Conservation (phyloP, 1,140 invertebrate genomes). For the Pseudomyrmex sp. region DNA sequence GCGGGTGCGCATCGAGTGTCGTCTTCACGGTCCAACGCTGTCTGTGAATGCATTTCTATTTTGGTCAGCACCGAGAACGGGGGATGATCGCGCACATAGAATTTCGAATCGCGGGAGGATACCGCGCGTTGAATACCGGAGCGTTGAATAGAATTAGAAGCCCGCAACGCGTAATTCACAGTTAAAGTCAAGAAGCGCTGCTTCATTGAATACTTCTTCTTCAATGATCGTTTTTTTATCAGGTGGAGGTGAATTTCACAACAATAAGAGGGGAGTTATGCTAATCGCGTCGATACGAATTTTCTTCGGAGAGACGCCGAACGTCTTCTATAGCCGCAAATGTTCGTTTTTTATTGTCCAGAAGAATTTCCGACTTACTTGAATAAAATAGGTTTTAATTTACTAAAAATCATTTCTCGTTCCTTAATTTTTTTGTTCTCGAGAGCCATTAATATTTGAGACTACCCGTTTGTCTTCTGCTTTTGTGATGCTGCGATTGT, state of each 20-base stretch:
- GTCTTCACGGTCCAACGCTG: slow-evolving; percentile 37
- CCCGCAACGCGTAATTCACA: background rate
- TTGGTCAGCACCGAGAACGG: background rate
- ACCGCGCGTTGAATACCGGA: background rate
- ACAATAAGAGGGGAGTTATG: too few relatives aligned
- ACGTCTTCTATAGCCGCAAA: background rate
- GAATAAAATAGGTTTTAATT: background rate
- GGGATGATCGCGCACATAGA: slow-evolving; percentile 29
- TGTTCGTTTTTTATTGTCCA: background rate
- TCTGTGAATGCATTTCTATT: slow-evolving; percentile 47
- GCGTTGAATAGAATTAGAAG: slow-evolving; percentile 23
- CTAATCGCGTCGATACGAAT: too few relatives aligned
- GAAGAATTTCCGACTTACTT: background rate
- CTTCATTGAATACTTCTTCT: background rate
- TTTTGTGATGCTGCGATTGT: background rate
- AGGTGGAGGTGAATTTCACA: background rate
- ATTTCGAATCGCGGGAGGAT: slow-evolving; percentile 36
- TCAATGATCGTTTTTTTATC: background rate
- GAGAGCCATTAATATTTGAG: background rate
- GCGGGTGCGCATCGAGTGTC: background rate
- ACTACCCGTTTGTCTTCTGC: background rate
- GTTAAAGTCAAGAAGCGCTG: slow-evolving; percentile 1
- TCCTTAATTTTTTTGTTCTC: background rate
- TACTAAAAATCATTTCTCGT: background rate
- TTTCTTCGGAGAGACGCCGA: too few relatives aligned